These are phyloP conservation scores for Sebastes minor DNA, from an alignment of 2,797 vertebrate genomes.

Conservation along the genomic window DNA sequence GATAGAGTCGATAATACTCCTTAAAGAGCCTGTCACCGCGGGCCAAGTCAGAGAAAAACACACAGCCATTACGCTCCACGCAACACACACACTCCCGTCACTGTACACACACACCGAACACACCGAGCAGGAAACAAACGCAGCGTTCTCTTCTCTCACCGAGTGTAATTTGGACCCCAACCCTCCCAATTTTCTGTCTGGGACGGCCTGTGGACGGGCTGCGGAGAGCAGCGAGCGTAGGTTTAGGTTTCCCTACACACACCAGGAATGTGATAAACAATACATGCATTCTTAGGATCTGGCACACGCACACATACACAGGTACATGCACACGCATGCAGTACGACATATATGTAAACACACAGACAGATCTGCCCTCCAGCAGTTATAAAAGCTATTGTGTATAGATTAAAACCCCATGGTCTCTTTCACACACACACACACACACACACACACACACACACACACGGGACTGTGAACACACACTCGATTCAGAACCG, in stretches of 20 bases:
- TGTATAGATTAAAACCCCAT: conserved; percentile 34
- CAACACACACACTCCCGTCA: conserved; percentile 55
- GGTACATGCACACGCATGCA: neutral
- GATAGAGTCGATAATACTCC: conserved; percentile 74
- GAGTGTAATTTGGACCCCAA: conserved; percentile 79
- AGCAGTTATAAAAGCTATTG: conserved; percentile 54
- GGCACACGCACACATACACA: conserved; percentile 16
- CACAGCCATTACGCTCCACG: conserved; percentile 37
- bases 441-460: neutral
- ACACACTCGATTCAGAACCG: conserved; percentile 52
- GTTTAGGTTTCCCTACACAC: conserved; percentile 71
- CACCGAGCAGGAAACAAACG: conserved; percentile 72
- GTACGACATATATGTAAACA: neutral
- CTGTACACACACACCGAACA: conserved; percentile 66
- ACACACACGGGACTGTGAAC: conserved; percentile 40
- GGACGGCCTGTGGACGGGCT: conserved; percentile 64
- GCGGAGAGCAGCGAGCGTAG: conserved; percentile 57
- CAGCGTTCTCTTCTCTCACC: conserved; percentile 77
- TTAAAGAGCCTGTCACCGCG: conserved; percentile 61
- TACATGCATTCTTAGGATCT: conserved; percentile 68
- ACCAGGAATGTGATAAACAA: conserved; percentile 77
- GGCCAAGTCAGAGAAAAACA: conserved; percentile 62
- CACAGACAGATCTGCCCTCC: conserved; percentile 21
- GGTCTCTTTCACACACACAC: conserved; percentile 5
- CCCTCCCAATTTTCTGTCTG: conserved; percentile 83